A percentile compares a stretch with the other conserved stretches of the same genome.
phyloP scores from a whole-genome alignment of 1,140 invertebrate genomes.

The Temnothorax curvispinosus region DNA sequence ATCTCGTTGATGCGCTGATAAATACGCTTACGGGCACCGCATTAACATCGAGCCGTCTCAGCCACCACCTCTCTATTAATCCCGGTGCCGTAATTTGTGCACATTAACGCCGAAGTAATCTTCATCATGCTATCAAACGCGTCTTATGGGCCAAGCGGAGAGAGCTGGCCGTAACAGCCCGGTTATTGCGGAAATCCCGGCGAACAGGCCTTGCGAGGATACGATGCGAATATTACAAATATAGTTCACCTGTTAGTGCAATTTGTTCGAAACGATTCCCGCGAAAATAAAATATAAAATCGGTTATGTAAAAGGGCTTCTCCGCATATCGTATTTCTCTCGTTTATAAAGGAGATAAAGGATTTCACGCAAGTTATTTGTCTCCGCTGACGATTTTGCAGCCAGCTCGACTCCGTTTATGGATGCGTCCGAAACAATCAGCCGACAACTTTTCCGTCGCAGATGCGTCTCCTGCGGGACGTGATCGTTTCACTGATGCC shows the following conservation, averaged over 20 bases:
- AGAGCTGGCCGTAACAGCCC: neutral
- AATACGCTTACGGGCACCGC: conserved; percentile 32
- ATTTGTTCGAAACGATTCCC: neutral
- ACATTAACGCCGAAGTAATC: conserved; percentile 43
- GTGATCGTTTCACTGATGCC: conserved; percentile 46
- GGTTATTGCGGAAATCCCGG: neutral
- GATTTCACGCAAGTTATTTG: neutral
- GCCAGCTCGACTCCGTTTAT: neutral
- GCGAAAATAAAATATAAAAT: neutral
- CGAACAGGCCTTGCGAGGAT: neutral
- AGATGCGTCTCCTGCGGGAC: neutral
- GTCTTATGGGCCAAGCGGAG: neutral
- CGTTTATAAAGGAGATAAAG: neutral
- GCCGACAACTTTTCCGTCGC: conserved; percentile 26
- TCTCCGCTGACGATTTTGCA: neutral
- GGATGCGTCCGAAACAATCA: neutral
- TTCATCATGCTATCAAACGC: conserved; percentile 37
- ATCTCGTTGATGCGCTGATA: conserved; percentile 45
- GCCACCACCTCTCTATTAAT: conserved; percentile 39
- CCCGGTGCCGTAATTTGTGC: conserved; percentile 18
- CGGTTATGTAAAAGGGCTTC: neutral
- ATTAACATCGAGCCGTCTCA: conserved; percentile 38
- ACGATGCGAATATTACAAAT: neutral
- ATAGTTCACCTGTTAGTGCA: neutral
- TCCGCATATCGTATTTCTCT: neutral